Percentiles rank a stretch among this genome's conserved stretches.
Conservation (phyloP, 2,113 vertebrate species). For the Vulpes ferrilata region DNA sequence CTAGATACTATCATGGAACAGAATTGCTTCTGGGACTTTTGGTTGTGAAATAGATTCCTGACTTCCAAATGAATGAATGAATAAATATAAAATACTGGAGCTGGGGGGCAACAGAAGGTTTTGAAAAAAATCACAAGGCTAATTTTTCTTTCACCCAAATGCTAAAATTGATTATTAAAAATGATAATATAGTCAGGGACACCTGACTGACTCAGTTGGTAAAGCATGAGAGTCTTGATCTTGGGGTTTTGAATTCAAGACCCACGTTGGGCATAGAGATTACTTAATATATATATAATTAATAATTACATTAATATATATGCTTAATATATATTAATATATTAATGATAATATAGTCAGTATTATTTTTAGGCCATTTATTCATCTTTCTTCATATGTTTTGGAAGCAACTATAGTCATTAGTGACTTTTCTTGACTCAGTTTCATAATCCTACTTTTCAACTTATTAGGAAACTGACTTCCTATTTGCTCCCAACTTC, state of each 20-base stretch:
- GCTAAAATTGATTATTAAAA: background rate
- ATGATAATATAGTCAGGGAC: background rate
- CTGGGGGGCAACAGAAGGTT: background rate
- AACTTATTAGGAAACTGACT: background rate
- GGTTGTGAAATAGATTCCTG: background rate
- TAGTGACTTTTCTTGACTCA: background rate
- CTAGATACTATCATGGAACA: conserved; percentile 3
- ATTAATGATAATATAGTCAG: background rate
- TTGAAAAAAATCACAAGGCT: background rate
- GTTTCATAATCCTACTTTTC: background rate
- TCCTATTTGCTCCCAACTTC: background rate
- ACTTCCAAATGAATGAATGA: background rate
- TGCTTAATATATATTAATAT: too few species aligned
- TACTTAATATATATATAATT: background rate
- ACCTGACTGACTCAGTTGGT: background rate
- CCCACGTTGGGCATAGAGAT: background rate
- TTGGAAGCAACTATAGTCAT: background rate
- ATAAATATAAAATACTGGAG: background rate
- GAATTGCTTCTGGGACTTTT: conserved; percentile 1
- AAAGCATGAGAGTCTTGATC: background rate
- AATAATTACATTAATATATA: too few species aligned
- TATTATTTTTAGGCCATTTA: background rate
- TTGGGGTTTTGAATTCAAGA: background rate
- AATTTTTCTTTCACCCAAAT: background rate
- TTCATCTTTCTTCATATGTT: background rate